Evolutionary conservation across 2,113 vertebrate species (phyloP).

Genomic region (Oreochromis aureus): DNA sequence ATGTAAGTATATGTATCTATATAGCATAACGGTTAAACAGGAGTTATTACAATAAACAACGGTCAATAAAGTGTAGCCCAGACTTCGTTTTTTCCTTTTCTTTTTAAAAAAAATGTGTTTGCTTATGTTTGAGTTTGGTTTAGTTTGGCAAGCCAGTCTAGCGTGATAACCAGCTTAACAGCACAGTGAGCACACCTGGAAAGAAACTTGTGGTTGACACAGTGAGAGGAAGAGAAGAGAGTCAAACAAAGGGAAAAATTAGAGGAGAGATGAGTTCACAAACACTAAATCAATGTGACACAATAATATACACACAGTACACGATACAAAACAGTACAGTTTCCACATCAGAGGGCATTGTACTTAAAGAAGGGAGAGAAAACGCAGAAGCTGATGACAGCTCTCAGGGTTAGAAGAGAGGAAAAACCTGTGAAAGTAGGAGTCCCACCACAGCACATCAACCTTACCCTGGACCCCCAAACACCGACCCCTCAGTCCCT

Average conservation of each 20-base stretch:
- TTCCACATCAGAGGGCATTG: constrained; percentile 55
- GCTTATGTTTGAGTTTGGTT: constrained; percentile 57
- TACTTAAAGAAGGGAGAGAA: constrained; percentile 50
- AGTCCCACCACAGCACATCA: constrained; percentile 86
- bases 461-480: constrained; percentile 94
- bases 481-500: constrained; percentile 77
- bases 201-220: constrained; percentile 93
- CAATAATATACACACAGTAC: constrained; percentile 62
- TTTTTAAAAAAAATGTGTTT: background rate
- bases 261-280: constrained; percentile 72
- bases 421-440: constrained; percentile 74
- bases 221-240: constrained; percentile 78
- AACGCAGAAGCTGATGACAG: constrained; percentile 61
- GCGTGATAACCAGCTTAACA: constrained; percentile 70
- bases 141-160: constrained; percentile 69
- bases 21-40: constrained; percentile 50
- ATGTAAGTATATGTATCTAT: constrained; percentile 45
- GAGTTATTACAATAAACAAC: constrained; percentile 49
- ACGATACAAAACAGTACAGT: constrained; percentile 57
- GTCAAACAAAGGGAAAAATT: constrained; percentile 68
- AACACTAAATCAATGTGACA: constrained; percentile 71
- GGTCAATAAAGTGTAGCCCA: constrained; percentile 42
- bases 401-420: constrained; percentile 72
- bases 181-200: constrained; percentile 85
- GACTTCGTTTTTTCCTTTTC: constrained; percentile 12